A percentile compares a stretch with the other conserved stretches of the same genome.
phyloP scores from a whole-genome alignment of 1,140 invertebrate species.

The Drosophila nebulosa region DNA sequence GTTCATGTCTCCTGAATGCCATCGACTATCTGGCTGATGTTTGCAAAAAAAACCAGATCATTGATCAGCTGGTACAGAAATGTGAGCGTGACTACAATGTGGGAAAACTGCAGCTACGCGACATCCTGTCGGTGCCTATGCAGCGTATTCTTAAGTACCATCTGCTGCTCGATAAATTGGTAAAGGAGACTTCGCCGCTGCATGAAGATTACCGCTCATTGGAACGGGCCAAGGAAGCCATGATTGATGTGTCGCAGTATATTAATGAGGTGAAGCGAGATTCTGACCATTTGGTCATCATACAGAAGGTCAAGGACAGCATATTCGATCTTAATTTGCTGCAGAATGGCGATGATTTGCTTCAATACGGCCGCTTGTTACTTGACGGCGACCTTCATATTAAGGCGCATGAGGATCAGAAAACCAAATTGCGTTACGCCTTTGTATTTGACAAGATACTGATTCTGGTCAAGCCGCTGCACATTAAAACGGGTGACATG shows the following conservation, averaged over 20 bases:
- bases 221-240: conserved; percentile 94
- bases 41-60: conserved; percentile 83
- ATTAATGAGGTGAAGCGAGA: conserved; percentile 99
- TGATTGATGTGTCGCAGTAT: conserved; percentile 98
- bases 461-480: conserved; percentile 94
- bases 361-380: conserved; percentile 94
- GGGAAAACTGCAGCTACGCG: conserved; percentile 95
- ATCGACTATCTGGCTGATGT: conserved; percentile 89
- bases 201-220: conserved; percentile 92
- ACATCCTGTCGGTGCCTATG: conserved; percentile 98
- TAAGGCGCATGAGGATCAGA: conserved; percentile 93
- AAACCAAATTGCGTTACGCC: conserved; percentile 92
- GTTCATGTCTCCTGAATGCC: conserved; percentile 93
- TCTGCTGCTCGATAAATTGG: conserved; percentile 93
- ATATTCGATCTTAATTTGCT: conserved; percentile 90
- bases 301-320: conserved; percentile 93
- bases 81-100: conserved; percentile 96
- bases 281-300: conserved; percentile 94
- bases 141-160: conserved; percentile 99
- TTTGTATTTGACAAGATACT: conserved; percentile 99
- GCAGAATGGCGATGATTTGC: conserved; percentile 89
- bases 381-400: conserved; percentile 97
- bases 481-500: conserved; percentile 88
- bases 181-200: conserved; percentile 93
- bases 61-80: conserved; percentile 83